phyloP scores from a whole-genome alignment of 2,888 invertebrate species.

The Leptinotarsa rubiginosa region DNA sequence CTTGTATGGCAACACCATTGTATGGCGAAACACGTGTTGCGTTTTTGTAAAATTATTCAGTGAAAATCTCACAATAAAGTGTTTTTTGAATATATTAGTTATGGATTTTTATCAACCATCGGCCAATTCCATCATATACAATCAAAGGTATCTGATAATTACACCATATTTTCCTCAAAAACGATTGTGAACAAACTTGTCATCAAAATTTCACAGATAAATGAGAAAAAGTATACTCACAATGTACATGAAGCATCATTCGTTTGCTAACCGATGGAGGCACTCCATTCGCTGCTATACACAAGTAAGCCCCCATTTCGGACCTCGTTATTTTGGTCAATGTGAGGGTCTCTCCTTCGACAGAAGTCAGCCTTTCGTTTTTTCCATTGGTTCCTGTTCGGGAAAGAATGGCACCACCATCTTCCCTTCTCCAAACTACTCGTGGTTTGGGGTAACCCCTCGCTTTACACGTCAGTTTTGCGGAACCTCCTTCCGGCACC shows the following conservation, averaged over 20 bases:
- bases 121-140: too few species aligned
- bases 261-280: constrained; percentile 91
- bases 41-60: too few species aligned
- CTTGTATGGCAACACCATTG: too few species aligned
- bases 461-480: constrained; percentile 87
- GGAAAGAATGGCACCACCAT: constrained; percentile 84
- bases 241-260: constrained; percentile 91
- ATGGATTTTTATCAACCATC: too few species aligned
- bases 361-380: constrained; percentile 80
- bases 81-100: too few species aligned
- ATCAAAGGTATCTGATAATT: too few species aligned
- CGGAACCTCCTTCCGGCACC: constrained; percentile 93
- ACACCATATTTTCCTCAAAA: neutral
- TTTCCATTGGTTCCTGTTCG: constrained; percentile 79
- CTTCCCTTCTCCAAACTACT: constrained; percentile 89
- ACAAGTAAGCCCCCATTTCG: constrained; percentile 90
- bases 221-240: constrained; percentile 70
- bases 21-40: too few species aligned
- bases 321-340: constrained; percentile 88
- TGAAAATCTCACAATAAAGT: too few species aligned
- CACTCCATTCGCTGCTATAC: constrained; percentile 89
- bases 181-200: neutral
- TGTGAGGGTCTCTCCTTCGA: constrained; percentile 84
- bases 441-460: constrained; percentile 86
- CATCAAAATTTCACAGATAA: constrained; percentile 3